These are phyloP conservation scores for Pangasianodon gigas DNA, from an alignment of 2,113 vertebrate genomes.

Conservation along the genomic window DNA sequence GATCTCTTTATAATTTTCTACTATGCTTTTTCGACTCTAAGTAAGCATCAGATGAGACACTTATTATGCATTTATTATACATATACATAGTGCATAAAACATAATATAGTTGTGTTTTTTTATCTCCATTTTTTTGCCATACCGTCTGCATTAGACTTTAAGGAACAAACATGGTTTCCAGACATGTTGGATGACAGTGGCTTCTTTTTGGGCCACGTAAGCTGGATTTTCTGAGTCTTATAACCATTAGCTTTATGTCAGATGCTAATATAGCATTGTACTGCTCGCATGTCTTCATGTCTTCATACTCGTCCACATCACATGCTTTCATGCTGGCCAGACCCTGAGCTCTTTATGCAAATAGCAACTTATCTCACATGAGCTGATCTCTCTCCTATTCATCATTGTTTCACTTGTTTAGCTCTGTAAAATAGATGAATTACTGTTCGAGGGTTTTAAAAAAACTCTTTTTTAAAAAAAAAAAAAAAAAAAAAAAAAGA, in stretches of 20 bases:
- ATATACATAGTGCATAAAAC: not conserved
- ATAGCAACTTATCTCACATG: conserved; percentile 32
- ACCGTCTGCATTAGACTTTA: not conserved
- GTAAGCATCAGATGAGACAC: not conserved
- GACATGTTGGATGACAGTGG: not conserved
- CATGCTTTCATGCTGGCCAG: conserved; percentile 17
- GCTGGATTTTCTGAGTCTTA: not conserved
- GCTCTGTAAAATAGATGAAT: conserved; percentile 28
- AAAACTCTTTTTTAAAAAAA: no score
- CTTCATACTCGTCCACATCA: not conserved
- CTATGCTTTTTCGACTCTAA: not conserved
- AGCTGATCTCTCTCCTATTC: not conserved
- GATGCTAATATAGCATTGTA: not conserved
- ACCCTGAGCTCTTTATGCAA: conserved; percentile 38
- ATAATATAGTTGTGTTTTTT: not conserved
- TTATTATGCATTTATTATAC: not conserved
- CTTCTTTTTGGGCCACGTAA: not conserved
- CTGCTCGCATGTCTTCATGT: no score
- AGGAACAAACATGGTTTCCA: not conserved
- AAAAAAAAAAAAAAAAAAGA: no score
- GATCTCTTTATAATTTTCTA: not conserved
- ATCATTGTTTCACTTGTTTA: conserved; percentile 21
- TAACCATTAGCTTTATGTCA: not conserved
- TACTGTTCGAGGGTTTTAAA: not conserved
- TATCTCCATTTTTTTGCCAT: not conserved